Evolutionary conservation across 2,113 vertebrate genomes (phyloP).

Genomic region (Genyomyrus donnyi): DNA sequence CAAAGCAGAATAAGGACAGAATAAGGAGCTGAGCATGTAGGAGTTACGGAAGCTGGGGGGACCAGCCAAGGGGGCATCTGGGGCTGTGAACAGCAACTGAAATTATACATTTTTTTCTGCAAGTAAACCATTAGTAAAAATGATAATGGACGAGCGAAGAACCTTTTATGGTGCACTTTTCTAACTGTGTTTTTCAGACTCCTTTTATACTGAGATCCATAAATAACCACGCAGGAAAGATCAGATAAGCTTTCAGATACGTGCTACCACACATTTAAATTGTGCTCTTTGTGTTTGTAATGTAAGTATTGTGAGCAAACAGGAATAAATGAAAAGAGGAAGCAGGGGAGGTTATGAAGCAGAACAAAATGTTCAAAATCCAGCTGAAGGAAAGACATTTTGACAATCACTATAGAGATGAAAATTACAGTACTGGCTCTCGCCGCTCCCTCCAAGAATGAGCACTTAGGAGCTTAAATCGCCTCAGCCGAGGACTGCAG

Average conservation of each 20-base stretch:
- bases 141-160: neutral
- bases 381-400: neutral
- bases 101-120: neutral
- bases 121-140: neutral
- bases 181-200: neutral
- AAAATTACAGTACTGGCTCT: neutral
- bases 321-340: neutral
- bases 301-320: neutral
- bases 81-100: neutral
- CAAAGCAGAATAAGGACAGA: neutral
- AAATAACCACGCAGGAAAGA: neutral
- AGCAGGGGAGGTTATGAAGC: neutral
- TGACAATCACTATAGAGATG: neutral
- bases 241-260: neutral
- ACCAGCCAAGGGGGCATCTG: neutral
- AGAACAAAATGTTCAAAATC: neutral
- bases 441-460: neutral
- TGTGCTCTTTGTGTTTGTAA: neutral
- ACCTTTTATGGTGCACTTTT: neutral
- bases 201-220: neutral
- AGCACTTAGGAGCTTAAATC: neutral
- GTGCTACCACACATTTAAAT: neutral
- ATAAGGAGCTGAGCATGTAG: neutral
- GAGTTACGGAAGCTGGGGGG: conserved; percentile 40
- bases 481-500: neutral